A percentile compares a stretch with the other conserved stretches of the same genome.
phyloP scores from a whole-genome alignment of 2,888 invertebrate genomes.

The Euclidia mi region DNA sequence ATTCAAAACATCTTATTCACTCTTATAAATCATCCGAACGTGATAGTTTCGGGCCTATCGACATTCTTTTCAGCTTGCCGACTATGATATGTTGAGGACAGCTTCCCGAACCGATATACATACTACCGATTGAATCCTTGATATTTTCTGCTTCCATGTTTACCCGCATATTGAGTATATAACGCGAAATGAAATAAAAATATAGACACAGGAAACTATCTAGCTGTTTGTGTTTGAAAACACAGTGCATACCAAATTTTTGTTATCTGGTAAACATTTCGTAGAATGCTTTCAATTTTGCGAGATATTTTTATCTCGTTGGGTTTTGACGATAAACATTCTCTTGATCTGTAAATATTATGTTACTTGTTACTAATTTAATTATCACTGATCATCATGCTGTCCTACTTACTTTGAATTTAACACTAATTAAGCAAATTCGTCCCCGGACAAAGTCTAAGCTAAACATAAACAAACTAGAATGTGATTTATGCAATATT shows the following conservation, averaged over 20 bases:
- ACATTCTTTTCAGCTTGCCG: conserved; percentile 21
- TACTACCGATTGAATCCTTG: conserved; percentile 12
- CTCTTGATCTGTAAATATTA: too few species aligned
- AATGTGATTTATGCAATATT: too few species aligned
- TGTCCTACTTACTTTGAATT: too few species aligned
- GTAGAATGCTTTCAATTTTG: too few species aligned
- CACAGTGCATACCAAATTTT: not conserved
- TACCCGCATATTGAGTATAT: not conserved
- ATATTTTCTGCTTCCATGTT: conserved; percentile 10
- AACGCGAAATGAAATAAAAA: conserved; percentile 24
- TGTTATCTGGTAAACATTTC: too few species aligned
- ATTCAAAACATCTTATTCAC: conserved; percentile 24
- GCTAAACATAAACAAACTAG: too few species aligned
- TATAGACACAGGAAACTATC: conserved; percentile 7
- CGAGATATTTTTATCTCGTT: too few species aligned
- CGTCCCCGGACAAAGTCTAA: too few species aligned
- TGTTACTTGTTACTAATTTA: too few species aligned
- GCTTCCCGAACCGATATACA: conserved; percentile 11
- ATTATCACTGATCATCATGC: too few species aligned
- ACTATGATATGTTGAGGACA: conserved; percentile 8
- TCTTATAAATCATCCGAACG: conserved; percentile 43
- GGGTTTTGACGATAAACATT: too few species aligned
- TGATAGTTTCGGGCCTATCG: conserved; percentile 29
- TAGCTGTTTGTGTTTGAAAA: conserved; percentile 3
- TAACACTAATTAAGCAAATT: too few species aligned